Evolutionary conservation across 2,797 vertebrate genomes (phyloP).

Genomic region (Acanthopagrus latus): DNA sequence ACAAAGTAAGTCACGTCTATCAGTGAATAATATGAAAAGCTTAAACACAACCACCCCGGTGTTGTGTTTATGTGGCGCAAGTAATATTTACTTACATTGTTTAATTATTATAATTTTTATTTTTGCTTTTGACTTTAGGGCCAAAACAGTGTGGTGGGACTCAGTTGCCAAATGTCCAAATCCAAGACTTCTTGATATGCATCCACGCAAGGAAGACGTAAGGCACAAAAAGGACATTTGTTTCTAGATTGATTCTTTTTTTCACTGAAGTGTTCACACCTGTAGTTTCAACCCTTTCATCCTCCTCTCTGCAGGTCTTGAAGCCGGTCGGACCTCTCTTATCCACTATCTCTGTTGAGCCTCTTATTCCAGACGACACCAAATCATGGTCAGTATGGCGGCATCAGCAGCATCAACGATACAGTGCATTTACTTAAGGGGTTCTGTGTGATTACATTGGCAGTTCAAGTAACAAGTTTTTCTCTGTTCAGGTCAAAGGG

Average conservation of each 20-base stretch:
- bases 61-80: not conserved
- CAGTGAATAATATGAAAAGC: not conserved
- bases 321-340: not conserved
- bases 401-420: not conserved
- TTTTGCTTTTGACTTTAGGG: slow-evolving; percentile 51
- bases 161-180: slow-evolving; percentile 30
- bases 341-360: slow-evolving; percentile 38
- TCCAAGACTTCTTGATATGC: slow-evolving; percentile 31
- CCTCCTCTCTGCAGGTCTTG: slow-evolving; percentile 52
- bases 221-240: slow-evolving; percentile 15
- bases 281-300: not conserved
- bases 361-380: not conserved
- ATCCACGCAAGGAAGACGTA: slow-evolving; percentile 45
- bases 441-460: not conserved
- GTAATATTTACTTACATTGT: not conserved
- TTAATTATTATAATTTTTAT: not conserved
- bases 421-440: not conserved
- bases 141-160: slow-evolving; percentile 61
- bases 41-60: not conserved
- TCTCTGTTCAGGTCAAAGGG: slow-evolving; percentile 59
- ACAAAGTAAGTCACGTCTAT: slow-evolving; percentile 63
- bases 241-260: too few relatives aligned
- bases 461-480: not conserved
- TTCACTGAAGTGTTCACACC: too few relatives aligned
- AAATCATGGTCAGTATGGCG: slow-evolving; percentile 60